These are phyloP conservation scores for Oreortyx pictus DNA, from an alignment of 2,797 vertebrate genomes.

Conservation along the genomic window DNA sequence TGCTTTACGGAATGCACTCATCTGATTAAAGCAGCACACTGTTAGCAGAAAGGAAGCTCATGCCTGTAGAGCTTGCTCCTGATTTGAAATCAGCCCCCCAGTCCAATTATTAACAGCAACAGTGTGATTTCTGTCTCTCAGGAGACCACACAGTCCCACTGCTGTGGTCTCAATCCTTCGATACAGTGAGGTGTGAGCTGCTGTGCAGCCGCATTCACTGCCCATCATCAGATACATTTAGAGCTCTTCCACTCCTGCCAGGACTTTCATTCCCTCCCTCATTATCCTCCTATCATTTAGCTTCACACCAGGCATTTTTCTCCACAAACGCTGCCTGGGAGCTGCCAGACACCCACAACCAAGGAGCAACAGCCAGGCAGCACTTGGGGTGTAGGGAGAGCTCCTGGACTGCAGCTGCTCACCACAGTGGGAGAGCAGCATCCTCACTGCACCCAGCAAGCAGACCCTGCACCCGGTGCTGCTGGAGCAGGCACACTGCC, in stretches of 20 bases:
- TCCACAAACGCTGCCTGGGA: not conserved
- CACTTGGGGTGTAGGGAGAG: not conserved
- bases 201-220: fast-evolving
- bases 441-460: not conserved
- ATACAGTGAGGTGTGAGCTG: not conserved
- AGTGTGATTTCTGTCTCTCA: not conserved
- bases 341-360: no score
- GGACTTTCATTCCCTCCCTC: not conserved
- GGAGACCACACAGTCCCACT: no score
- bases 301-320: not conserved
- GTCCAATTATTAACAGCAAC: not conserved
- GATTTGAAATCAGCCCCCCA: not conserved
- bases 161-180: not conserved
- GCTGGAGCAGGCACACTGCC: not conserved
- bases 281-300: fast-evolving
- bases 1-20: not conserved
- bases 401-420: not conserved
- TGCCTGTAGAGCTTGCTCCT: fast-evolving
- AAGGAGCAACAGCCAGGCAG: not conserved
- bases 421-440: not conserved
- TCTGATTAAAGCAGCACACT: not conserved
- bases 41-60: not conserved
- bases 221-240: fast-evolving
- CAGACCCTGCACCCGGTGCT: no score
- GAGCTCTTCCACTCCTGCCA: no score